Percentiles rank a stretch among this genome's conserved stretches.
These are phyloP conservation scores for Intellagama lesueurii DNA, from an alignment of 2,797 vertebrate species.

Conservation along the genomic window DNA sequence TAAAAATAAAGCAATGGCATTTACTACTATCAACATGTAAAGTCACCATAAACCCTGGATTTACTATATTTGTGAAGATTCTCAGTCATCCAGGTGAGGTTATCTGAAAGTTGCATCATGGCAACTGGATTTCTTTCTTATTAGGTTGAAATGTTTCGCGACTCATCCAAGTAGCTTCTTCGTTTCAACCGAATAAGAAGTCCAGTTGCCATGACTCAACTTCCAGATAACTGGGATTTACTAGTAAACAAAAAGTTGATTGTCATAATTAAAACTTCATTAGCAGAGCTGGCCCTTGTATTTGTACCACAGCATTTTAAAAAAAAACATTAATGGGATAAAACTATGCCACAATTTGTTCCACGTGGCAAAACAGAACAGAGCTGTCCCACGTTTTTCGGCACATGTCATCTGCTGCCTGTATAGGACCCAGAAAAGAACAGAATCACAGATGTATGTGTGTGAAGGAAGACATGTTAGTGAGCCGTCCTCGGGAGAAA, in stretches of 20 bases:
- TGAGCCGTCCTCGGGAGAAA: too few species aligned
- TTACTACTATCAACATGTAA: not conserved
- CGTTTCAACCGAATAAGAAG: too few species aligned
- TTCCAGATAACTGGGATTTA: too few species aligned
- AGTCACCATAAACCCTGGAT: not conserved
- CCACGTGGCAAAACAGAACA: not conserved
- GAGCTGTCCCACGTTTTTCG: not conserved
- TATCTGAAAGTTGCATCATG: too few species aligned
- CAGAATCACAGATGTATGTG: not conserved
- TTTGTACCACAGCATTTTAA: not conserved
- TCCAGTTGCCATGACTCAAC: too few species aligned
- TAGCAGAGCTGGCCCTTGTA: not conserved
- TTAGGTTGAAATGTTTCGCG: too few species aligned
- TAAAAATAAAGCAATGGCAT: not conserved
- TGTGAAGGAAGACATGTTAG: too few species aligned
- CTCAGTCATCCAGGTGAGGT: too few species aligned
- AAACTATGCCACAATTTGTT: not conserved
- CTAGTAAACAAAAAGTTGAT: not conserved
- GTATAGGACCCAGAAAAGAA: not conserved
- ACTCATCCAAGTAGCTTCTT: too few species aligned
- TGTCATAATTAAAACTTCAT: not conserved
- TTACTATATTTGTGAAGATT: too few species aligned
- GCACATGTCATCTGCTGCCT: not conserved
- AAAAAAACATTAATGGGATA: not conserved
- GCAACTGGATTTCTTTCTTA: too few species aligned